Evolutionary conservation across 2,797 vertebrate genomes (phyloP).

Genomic region (Gadopsis marmoratus): DNA sequence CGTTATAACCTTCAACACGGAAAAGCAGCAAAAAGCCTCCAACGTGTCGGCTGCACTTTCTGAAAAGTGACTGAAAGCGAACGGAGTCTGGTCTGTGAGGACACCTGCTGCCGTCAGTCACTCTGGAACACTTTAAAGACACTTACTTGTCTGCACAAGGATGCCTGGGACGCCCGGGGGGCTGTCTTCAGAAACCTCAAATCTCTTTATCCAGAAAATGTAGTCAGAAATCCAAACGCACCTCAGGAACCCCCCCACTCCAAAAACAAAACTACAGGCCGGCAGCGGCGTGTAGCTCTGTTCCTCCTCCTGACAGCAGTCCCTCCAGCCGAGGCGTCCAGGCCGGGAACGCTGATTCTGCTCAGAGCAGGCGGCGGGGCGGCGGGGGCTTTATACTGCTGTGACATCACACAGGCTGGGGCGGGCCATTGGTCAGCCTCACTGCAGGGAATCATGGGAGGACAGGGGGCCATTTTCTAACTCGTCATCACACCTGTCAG

Average conservation of each 20-base stretch:
- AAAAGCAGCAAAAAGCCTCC: conserved; percentile 28
- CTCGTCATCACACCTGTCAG: conserved; percentile 82
- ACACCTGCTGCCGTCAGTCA: conserved; percentile 20
- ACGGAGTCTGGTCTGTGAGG: background rate
- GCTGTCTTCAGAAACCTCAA: conserved; percentile 86
- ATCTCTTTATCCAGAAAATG: conserved; percentile 89
- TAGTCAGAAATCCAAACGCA: conserved; percentile 90
- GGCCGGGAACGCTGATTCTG: conserved; percentile 99
- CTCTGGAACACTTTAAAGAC: conserved; percentile 25
- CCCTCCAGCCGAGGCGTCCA: conserved; percentile 98
- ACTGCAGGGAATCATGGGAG: conserved; percentile 78
- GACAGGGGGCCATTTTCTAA: conserved; percentile 78
- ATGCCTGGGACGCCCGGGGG: conserved; percentile 91
- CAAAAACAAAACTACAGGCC: conserved; percentile 95
- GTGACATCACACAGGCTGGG: conserved; percentile 76
- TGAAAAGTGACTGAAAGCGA: background rate
- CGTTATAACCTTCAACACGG: conserved; percentile 58
- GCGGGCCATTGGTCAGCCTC: conserved; percentile 84
- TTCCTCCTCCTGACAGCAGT: conserved; percentile 92
- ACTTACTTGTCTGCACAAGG: conserved; percentile 93
- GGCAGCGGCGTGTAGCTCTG: conserved; percentile 92
- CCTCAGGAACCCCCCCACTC: conserved; percentile 85
- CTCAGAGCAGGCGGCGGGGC: conserved; percentile 90
- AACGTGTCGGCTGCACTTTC: background rate
- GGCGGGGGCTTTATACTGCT: conserved; percentile 91